Conservation (phyloP, 2,797 vertebrate genomes). For the Hemitrygon akajei region DNA sequence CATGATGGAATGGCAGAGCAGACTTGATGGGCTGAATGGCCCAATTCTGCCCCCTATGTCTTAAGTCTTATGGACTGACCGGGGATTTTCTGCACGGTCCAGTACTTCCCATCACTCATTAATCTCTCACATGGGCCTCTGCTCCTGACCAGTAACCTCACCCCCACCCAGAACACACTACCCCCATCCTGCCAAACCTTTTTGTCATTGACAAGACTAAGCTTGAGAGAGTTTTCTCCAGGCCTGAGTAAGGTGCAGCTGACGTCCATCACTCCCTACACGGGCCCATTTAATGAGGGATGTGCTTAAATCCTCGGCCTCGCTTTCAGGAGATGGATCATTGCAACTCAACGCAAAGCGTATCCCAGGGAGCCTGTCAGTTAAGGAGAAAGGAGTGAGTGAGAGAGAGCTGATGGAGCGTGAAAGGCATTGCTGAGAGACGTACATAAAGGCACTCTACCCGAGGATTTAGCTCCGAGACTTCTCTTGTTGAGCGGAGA, state of each 20-base stretch:
- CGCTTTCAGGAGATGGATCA: background rate
- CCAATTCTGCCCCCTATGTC: no score
- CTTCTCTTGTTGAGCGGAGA: background rate
- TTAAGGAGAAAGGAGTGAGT: background rate
- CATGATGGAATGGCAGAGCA: no score
- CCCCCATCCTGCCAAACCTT: no score
- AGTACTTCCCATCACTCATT: background rate
- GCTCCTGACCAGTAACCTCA: background rate
- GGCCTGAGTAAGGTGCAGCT: background rate
- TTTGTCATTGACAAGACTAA: background rate
- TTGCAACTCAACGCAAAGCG: background rate
- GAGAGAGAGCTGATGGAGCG: background rate
- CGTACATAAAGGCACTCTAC: slow-evolving; percentile 1
- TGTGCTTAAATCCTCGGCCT: background rate
- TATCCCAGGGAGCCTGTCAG: slow-evolving; percentile 28
- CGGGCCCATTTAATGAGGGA: background rate
- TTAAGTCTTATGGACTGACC: no score
- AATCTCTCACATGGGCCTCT: background rate
- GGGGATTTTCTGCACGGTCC: background rate
- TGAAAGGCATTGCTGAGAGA: slow-evolving; percentile 20
- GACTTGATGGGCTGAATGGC: no score
- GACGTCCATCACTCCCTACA: background rate
- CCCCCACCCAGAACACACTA: no score
- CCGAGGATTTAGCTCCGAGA: background rate
- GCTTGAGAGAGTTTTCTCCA: background rate